Conservation (phyloP, 2,113 vertebrate species). For the Nesogale talazaci region DNA sequence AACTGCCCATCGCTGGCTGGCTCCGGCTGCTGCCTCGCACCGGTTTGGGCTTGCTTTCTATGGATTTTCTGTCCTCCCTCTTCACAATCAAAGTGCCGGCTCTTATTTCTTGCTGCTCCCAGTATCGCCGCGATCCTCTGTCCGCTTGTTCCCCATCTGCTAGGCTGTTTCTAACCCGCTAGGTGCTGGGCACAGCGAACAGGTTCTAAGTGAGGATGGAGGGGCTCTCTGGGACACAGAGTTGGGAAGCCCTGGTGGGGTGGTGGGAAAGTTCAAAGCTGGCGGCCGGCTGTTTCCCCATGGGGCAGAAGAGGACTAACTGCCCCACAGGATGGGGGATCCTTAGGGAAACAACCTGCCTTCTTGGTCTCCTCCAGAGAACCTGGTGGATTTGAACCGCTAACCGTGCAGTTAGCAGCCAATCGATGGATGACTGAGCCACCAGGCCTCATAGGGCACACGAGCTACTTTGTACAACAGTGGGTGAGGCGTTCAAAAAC, state of each 20-base stretch:
- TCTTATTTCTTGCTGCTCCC: constrained; percentile 55
- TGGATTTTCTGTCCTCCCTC: constrained; percentile 72
- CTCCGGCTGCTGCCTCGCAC: constrained; percentile 29
- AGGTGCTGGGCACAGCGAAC: background rate
- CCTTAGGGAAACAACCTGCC: no score
- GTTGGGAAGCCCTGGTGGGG: background rate
- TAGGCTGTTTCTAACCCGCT: constrained; percentile 41
- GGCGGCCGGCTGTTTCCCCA: no score
- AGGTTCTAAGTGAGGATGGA: background rate
- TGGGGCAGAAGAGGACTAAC: no score
- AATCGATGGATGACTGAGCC: no score
- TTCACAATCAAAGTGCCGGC: constrained; percentile 75
- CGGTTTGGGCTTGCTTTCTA: constrained; percentile 56
- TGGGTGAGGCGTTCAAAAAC: background rate
- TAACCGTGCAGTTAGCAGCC: no score
- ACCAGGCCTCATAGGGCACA: no score
- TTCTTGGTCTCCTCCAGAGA: no score
- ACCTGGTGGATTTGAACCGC: no score
- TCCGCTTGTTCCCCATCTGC: constrained; percentile 68
- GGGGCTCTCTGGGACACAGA: background rate
- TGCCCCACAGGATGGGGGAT: no score
- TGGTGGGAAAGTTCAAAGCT: no score
- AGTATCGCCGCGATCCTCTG: constrained; percentile 39
- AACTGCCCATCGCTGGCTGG: constrained; percentile 15
- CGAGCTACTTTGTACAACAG: background rate